Conservation (phyloP, 2,888 invertebrate species). For the Diadegma fenestrale region DNA sequence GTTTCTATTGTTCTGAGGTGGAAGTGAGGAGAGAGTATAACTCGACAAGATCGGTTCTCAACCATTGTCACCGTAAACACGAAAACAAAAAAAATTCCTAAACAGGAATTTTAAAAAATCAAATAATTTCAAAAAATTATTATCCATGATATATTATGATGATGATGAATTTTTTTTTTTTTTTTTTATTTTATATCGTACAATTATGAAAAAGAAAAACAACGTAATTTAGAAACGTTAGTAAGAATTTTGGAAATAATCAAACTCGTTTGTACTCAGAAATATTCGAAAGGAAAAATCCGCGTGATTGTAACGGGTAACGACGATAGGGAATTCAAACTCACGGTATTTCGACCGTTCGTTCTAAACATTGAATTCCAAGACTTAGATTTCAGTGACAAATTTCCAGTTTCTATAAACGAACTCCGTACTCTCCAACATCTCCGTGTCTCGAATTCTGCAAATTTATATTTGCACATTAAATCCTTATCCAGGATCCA, state of each 20-base stretch:
- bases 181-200: slow-evolving; percentile 5
- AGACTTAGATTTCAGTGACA: neutral
- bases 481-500: neutral
- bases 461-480: neutral
- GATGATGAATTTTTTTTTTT: too few species aligned
- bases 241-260: slow-evolving; percentile 29
- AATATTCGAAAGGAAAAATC: slow-evolving; percentile 18
- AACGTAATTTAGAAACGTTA: slow-evolving; percentile 19
- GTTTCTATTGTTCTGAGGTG: too few species aligned
- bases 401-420: neutral
- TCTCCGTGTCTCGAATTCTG: neutral
- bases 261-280: slow-evolving; percentile 34
- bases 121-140: too few species aligned
- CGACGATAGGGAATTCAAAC: slow-evolving; percentile 8
- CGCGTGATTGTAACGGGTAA: slow-evolving; percentile 3
- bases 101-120: too few species aligned
- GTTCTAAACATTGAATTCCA: neutral
- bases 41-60: too few species aligned
- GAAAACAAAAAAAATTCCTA: too few species aligned
- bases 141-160: too few species aligned
- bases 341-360: slow-evolving; percentile 4
- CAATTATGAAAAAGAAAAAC: neutral
- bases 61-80: too few species aligned
- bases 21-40: too few species aligned
- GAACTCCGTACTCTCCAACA: neutral